These are phyloP conservation scores for Hydriomena furcata DNA, from an alignment of 2,888 invertebrate genomes.

Conservation along the genomic window DNA sequence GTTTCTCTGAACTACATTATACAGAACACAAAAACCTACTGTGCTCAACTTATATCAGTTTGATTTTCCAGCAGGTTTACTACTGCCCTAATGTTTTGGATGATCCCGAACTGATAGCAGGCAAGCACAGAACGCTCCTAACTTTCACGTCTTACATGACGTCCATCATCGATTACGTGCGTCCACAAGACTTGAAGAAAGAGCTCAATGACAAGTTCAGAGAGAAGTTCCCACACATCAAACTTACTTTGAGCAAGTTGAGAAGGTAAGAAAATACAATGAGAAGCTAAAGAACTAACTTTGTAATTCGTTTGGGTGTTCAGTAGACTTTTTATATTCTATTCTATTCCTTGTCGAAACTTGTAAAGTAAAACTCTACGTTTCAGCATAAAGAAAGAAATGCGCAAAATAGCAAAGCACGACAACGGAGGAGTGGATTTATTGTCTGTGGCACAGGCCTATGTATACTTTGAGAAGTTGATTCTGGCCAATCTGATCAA, in stretches of 20 bases:
- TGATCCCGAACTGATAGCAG: slow-evolving; percentile 95
- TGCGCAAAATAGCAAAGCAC: slow-evolving; percentile 95
- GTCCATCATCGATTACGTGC: slow-evolving; percentile 97
- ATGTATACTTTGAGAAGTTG: slow-evolving; percentile 99
- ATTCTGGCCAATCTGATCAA: slow-evolving; percentile 96
- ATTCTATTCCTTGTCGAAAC: too few species aligned
- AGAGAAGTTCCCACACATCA: slow-evolving; percentile 97
- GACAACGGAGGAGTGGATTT: slow-evolving; percentile 92
- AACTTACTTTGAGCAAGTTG: slow-evolving; percentile 97
- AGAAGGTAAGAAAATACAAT: slow-evolving; percentile 87
- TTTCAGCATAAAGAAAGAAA: slow-evolving; percentile 95
- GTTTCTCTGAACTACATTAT: too few species aligned
- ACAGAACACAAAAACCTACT: too few species aligned
- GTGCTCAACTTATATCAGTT: neutral
- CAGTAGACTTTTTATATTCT: too few species aligned
- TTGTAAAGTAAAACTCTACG: too few species aligned
- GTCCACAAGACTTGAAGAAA: slow-evolving; percentile 97
- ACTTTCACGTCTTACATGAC: slow-evolving; percentile 96
- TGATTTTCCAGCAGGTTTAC: slow-evolving; percentile 62
- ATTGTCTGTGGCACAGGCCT: slow-evolving; percentile 96
- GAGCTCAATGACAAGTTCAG: slow-evolving; percentile 98
- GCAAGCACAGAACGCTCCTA: slow-evolving; percentile 92
- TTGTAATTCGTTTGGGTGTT: too few species aligned
- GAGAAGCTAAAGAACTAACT: too few species aligned
- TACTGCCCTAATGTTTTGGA: slow-evolving; percentile 96